Evolutionary conservation across 2,888 invertebrate species (phyloP).

Genomic region (Xylophagus ater): DNA sequence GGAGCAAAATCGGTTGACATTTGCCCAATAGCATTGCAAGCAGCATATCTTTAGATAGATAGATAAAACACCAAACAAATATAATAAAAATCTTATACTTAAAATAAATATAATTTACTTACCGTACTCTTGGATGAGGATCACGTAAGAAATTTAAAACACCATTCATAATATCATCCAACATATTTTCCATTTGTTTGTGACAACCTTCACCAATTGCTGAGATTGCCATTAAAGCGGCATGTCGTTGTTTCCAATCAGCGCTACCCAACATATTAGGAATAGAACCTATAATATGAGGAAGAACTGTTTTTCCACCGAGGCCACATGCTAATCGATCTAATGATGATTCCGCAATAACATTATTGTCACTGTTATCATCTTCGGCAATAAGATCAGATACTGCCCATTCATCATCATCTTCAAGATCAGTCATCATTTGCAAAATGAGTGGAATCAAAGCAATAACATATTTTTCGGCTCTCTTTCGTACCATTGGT

Average conservation of each 20-base stretch:
- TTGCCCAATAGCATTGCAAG: slow-evolving; percentile 97
- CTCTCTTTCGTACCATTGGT: slow-evolving; percentile 90
- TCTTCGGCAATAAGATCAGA: slow-evolving; percentile 83
- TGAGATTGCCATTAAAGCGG: slow-evolving; percentile 96
- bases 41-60: slow-evolving; percentile 75
- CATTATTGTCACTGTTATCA: slow-evolving; percentile 88
- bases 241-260: slow-evolving; percentile 86
- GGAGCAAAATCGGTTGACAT: slow-evolving; percentile 99
- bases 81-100: background rate
- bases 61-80: background rate
- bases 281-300: slow-evolving; percentile 73
- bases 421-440: slow-evolving; percentile 92
- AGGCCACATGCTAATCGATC: slow-evolving; percentile 96
- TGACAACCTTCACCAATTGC: slow-evolving; percentile 98
- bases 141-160: slow-evolving; percentile 78
- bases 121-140: slow-evolving; percentile 41
- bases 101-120: background rate
- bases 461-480: slow-evolving; percentile 67
- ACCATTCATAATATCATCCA: slow-evolving; percentile 86
- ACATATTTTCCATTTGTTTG: slow-evolving; percentile 92
- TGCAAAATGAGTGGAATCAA: slow-evolving; percentile 76
- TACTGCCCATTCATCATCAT: slow-evolving; percentile 79
- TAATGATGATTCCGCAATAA: slow-evolving; percentile 91
- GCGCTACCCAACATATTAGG: slow-evolving; percentile 75
- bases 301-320: slow-evolving; percentile 83